Percentiles rank a stretch among this genome's conserved stretches.
Conservation (phyloP, 2,888 invertebrate species). For the Amblyteles armatorius region DNA sequence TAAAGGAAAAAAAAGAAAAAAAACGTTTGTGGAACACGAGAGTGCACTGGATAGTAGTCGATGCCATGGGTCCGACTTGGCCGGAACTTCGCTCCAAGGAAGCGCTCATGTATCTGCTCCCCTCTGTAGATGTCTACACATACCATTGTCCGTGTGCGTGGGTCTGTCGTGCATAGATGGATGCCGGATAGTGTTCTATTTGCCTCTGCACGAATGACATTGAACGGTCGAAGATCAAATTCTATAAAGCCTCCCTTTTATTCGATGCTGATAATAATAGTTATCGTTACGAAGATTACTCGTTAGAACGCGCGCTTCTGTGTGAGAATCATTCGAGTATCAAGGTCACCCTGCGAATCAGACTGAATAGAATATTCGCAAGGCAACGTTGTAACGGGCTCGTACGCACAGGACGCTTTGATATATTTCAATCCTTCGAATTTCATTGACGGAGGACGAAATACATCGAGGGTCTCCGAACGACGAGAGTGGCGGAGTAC, state of each 20-base stretch:
- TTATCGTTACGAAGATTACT: neutral
- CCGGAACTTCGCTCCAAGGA: slow-evolving; percentile 83
- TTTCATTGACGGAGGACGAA: neutral
- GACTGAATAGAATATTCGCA: slow-evolving; percentile 38
- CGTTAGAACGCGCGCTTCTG: neutral
- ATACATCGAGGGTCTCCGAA: neutral
- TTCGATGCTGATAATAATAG: neutral
- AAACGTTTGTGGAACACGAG: slow-evolving; percentile 68
- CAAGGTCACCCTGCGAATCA: slow-evolving; percentile 51
- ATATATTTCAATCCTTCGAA: too few relatives aligned
- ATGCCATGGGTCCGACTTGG: slow-evolving; percentile 75
- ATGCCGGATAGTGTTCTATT: slow-evolving; percentile 16
- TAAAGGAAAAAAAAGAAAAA: slow-evolving; percentile 39
- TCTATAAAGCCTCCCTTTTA: neutral
- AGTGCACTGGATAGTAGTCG: slow-evolving; percentile 56
- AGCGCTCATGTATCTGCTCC: slow-evolving; percentile 77
- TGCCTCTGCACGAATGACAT: slow-evolving; percentile 12
- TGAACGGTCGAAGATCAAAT: neutral
- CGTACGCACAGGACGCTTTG: neutral
- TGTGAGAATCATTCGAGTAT: slow-evolving; percentile 8
- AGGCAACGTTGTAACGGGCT: neutral
- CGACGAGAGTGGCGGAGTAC: neutral
- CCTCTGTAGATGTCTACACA: slow-evolving; percentile 51
- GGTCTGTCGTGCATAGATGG: neutral
- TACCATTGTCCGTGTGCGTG: neutral